Evolutionary conservation across 2,797 vertebrate species (phyloP), one percentile per base, ranked within the genome.

Genomic region (Sciurus carolinensis): DNA sequence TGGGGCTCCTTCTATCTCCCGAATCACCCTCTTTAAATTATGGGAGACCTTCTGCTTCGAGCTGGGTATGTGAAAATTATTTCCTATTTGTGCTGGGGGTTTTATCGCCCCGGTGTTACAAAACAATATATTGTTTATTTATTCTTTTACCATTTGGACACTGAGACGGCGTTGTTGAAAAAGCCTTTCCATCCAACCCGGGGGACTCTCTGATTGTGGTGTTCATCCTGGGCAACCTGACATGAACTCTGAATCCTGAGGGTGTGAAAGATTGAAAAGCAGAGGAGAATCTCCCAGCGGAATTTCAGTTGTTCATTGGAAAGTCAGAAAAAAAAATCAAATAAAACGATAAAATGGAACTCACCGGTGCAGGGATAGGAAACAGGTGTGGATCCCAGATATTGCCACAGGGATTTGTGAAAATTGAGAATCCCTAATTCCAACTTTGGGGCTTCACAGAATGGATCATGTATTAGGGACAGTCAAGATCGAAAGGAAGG

Each of bases 281-380:
- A 91, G 24, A 90, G 44, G 91, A 66, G 97, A 96, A 95, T 96
- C 97, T 52, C 44, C 52, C 87, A 90, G 44, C 24, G 8, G 5
- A 50, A 9, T 71, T 87, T 73, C 4, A 57, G 7, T 6, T 36
- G 17, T 44, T 39, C 44, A 3, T 4, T 12, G 36, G 11, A 15
- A 80, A 71, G 59, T 24, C 18, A 1, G 24, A 13, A 36, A 52
- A 39, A 36, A 11, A 33, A 30, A 15, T 52, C 17, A 54, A 47
- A 47, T 47, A 47, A 39, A 20, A 54, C 39, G 39, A 39, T 7
- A n/a, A 9, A 3, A 30, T 12, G n/a, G 42, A 75, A 59, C 12
- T 3, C 22, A 24, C 0, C 0, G 64, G 22, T 18, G 26, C 14
- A 9, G 64, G 18, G 22, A 1, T 20, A 69, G 6, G 87, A 76